Percentiles rank a stretch among this genome's conserved stretches.
Evolutionary conservation across 2,888 invertebrate genomes (phyloP).

Genomic region (Exephanes ischioxanthus): DNA sequence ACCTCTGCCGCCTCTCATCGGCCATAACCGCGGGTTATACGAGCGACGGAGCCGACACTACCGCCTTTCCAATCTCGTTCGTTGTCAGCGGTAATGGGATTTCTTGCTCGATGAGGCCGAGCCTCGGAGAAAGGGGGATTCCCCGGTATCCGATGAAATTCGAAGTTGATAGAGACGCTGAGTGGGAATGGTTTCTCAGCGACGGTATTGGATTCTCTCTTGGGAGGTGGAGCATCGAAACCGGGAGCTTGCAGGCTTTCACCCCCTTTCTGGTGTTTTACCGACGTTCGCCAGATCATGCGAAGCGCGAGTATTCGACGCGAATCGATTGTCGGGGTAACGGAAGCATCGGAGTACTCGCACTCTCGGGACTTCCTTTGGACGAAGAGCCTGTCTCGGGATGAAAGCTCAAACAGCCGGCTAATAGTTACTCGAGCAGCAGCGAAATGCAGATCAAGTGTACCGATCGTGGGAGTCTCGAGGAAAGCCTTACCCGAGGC

Average conservation of each 20-base stretch:
- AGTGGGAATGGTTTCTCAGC: background rate
- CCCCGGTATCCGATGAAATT: slow-evolving; percentile 8
- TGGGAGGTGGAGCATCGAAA: background rate
- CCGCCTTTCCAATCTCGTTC: slow-evolving; percentile 29
- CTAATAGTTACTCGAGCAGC: background rate
- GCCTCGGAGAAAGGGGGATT: background rate
- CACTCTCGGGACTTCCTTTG: background rate
- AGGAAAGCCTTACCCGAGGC: background rate
- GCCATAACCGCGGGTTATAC: slow-evolving; percentile 8
- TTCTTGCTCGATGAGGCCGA: slow-evolving; percentile 49
- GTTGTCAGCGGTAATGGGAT: slow-evolving; percentile 54
- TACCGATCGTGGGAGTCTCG: background rate
- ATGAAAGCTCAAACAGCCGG: background rate
- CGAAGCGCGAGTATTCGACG: slow-evolving; percentile 1
- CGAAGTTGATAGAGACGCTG: background rate
- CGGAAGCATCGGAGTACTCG: background rate
- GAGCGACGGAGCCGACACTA: slow-evolving; percentile 55
- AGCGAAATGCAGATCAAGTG: background rate
- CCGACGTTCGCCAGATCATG: background rate
- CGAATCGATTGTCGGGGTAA: background rate
- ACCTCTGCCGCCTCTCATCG: slow-evolving; percentile 23
- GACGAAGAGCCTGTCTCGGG: background rate
- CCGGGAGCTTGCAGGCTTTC: background rate
- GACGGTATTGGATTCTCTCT: background rate
- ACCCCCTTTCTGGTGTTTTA: background rate